phyloP scores from a whole-genome alignment of 2,113 vertebrate species.

The Monarcha castaneiventris region DNA sequence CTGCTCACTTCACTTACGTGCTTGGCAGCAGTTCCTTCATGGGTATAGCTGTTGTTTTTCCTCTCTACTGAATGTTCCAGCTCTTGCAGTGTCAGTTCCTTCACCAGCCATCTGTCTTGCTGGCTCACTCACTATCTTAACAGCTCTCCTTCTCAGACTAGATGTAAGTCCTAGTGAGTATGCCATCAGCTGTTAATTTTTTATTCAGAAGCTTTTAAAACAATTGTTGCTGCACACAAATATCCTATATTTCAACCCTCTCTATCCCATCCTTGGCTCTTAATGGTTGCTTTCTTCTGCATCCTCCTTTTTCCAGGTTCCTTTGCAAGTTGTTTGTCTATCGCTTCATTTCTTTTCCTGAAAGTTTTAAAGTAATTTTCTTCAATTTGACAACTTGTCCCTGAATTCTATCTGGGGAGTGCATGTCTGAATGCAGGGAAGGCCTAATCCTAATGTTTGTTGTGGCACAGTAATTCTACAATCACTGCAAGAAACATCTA shows the following conservation, averaged over 20 bases:
- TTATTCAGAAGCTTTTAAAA: conserved; percentile 26
- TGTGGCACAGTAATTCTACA: not conserved
- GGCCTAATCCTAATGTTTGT: not conserved
- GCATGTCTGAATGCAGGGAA: not conserved
- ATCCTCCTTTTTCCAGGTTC: not conserved
- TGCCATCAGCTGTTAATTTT: conserved; percentile 28
- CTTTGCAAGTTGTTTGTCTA: not conserved
- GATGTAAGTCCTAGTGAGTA: not conserved
- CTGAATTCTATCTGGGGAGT: not conserved
- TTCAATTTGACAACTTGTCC: not conserved
- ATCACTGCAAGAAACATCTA: not conserved
- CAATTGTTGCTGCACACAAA: not conserved
- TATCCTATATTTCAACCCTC: not conserved
- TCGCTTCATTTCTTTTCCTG: not conserved
- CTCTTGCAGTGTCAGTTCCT: conserved; percentile 55
- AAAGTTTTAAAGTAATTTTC: not conserved
- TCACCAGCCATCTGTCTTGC: conserved; percentile 52
- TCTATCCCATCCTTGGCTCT: not conserved
- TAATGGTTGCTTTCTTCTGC: not conserved
- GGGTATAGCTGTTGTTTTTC: conserved; percentile 51
- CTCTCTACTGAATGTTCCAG: conserved; percentile 57
- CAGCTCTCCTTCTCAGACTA: conserved; percentile 20
- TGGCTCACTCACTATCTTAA: conserved; percentile 26
- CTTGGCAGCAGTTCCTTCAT: conserved; percentile 37
- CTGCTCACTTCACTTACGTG: not conserved